phyloP scores from a whole-genome alignment of 2,888 invertebrate genomes.

The Dasysyrphus tricinctus region DNA sequence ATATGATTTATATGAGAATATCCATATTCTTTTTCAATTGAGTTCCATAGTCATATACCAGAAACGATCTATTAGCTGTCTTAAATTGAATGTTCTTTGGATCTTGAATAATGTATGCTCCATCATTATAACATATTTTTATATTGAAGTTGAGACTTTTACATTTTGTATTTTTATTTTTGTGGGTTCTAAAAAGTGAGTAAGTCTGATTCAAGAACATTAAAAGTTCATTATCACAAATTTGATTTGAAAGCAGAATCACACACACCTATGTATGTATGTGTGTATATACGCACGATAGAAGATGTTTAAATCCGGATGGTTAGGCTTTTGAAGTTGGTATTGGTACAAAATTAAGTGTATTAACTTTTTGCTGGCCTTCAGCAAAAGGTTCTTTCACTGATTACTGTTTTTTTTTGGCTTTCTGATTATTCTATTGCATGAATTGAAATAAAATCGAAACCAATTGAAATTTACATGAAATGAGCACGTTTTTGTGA shows the following conservation, averaged over 20 bases:
- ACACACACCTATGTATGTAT: no score
- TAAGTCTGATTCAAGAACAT: not conserved
- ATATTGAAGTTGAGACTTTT: not conserved
- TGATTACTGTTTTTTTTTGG: not conserved
- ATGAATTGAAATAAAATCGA: not conserved
- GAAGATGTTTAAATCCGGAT: not conserved
- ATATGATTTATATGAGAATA: slow-evolving; percentile 28
- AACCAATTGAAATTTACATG: not conserved
- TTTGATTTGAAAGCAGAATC: not conserved
- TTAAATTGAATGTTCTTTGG: not conserved
- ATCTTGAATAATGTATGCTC: no score
- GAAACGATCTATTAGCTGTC: not conserved
- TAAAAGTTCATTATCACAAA: slow-evolving; percentile 24
- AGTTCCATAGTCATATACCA: not conserved
- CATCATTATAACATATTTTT: no score
- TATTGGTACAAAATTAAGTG: not conserved
- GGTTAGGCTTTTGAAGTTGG: not conserved
- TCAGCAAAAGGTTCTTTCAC: not conserved
- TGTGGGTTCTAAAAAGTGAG: not conserved
- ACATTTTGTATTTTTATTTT: not conserved
- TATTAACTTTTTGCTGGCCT: not conserved
- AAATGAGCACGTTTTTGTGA: not conserved
- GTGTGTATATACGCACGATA: not conserved
- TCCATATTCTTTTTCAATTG: slow-evolving; percentile 2
- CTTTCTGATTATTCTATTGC: not conserved